Conservation (phyloP, 2,797 vertebrate species). For the Tenualosa thibaudeaui region DNA sequence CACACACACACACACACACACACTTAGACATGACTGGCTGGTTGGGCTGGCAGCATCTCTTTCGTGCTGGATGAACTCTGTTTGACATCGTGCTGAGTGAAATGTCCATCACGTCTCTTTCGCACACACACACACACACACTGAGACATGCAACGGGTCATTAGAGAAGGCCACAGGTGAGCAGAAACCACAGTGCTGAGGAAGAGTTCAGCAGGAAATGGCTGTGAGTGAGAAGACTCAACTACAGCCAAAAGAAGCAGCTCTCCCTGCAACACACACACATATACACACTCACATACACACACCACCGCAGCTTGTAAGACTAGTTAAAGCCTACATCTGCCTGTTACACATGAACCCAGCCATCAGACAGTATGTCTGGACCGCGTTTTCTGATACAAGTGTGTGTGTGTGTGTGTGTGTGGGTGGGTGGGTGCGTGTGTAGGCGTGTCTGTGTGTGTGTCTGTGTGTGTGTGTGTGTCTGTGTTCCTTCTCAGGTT, state of each 20-base stretch:
- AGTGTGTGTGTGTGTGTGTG: background rate
- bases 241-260: slow-evolving; percentile 11
- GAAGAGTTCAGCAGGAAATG: slow-evolving; percentile 21
- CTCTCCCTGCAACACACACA: background rate
- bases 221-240: slow-evolving; percentile 28
- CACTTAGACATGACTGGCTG: background rate
- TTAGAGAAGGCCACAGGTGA: slow-evolving; percentile 11
- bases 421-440: background rate
- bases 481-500: slow-evolving; percentile 42
- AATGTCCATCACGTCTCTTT: slow-evolving; percentile 68
- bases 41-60: slow-evolving; percentile 80
- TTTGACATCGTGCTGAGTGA: slow-evolving; percentile 81
- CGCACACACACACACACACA: slow-evolving; percentile 43
- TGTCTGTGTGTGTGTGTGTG: background rate
- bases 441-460: slow-evolving; percentile 18
- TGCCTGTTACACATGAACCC: slow-evolving; percentile 36
- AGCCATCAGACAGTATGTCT: slow-evolving; percentile 31
- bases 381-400: background rate
- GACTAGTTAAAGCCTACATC: slow-evolving; percentile 41
- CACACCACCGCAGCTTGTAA: slow-evolving; percentile 31
- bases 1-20: background rate
- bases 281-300: background rate
- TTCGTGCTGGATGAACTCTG: slow-evolving; percentile 87
- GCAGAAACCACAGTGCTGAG: slow-evolving; percentile 18
- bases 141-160: background rate